Conservation (phyloP, 2,113 vertebrate genomes). For the Gobius niger region DNA sequence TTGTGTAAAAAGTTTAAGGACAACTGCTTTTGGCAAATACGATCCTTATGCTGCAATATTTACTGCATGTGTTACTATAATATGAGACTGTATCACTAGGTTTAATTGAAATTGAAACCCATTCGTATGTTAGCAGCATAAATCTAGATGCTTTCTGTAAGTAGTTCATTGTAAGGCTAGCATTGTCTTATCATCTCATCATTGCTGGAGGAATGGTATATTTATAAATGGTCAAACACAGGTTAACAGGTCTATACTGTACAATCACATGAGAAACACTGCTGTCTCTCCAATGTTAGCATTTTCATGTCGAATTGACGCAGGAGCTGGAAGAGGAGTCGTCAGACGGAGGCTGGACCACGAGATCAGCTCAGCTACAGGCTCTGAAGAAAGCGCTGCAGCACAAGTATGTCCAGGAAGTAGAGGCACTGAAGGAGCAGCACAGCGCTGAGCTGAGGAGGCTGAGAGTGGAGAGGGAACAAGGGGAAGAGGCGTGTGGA, state of each 20-base stretch:
- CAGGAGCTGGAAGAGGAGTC: constrained; percentile 46
- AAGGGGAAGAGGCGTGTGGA: constrained; percentile 54
- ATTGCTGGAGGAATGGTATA: constrained; percentile 17
- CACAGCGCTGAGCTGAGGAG: constrained; percentile 64
- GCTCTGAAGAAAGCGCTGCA: constrained; percentile 64
- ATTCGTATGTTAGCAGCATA: background rate
- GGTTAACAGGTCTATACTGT: background rate
- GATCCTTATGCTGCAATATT: no score
- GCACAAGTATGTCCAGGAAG: constrained; percentile 72
- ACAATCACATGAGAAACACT: background rate
- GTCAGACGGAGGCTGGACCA: constrained; percentile 41
- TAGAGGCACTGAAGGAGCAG: constrained; percentile 68
- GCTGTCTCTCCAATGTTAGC: background rate
- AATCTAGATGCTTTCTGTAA: constrained; percentile 22
- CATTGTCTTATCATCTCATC: constrained; percentile 31
- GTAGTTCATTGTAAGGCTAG: constrained; percentile 27
- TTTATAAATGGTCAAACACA: constrained; percentile 38
- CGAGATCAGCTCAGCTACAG: constrained; percentile 67
- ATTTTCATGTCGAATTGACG: constrained; percentile 2
- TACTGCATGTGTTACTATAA: no score
- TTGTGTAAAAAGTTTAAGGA: no score
- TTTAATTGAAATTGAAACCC: no score
- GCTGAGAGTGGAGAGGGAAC: constrained; percentile 35
- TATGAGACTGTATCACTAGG: no score
- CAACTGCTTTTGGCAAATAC: no score